Evolutionary conservation across 2,888 invertebrate species (phyloP).

Genomic region (Strigamia maritima): DNA sequence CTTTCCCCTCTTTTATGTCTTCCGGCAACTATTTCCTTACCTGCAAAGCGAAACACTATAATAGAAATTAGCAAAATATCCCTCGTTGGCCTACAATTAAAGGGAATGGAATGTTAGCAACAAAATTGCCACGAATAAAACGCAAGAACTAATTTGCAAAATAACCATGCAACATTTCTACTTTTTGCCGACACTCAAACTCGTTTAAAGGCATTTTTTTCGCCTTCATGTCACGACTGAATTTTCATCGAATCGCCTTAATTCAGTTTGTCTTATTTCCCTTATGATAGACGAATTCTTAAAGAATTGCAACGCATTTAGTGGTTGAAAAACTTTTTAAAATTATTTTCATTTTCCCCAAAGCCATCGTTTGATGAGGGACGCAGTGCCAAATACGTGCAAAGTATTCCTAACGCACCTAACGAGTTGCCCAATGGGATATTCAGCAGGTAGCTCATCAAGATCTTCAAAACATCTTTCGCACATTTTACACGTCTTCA

Average conservation of each 20-base stretch:
- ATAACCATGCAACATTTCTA: not conserved
- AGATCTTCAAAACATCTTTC: not conserved
- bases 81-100: not conserved
- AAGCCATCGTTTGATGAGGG: slow-evolving; percentile 27
- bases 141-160: not conserved
- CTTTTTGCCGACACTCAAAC: not conserved
- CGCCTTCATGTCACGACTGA: not conserved
- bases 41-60: slow-evolving; percentile 1
- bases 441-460: slow-evolving; percentile 27
- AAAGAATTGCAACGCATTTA: not conserved
- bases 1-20: slow-evolving; percentile 15
- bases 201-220: too few relatives aligned
- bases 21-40: slow-evolving; percentile 19
- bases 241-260: slow-evolving; percentile 9
- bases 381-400: slow-evolving; percentile 23
- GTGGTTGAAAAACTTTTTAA: not conserved
- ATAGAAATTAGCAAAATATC: slow-evolving; percentile 11
- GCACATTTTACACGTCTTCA: not conserved
- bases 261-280: not conserved
- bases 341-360: slow-evolving; percentile 24
- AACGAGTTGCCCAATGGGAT: slow-evolving; percentile 23
- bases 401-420: slow-evolving; percentile 18
- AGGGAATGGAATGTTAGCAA: not conserved
- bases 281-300: not conserved
- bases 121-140: not conserved